phyloP scores from a whole-genome alignment of 2,888 invertebrate genomes.

The Agrilus mali region DNA sequence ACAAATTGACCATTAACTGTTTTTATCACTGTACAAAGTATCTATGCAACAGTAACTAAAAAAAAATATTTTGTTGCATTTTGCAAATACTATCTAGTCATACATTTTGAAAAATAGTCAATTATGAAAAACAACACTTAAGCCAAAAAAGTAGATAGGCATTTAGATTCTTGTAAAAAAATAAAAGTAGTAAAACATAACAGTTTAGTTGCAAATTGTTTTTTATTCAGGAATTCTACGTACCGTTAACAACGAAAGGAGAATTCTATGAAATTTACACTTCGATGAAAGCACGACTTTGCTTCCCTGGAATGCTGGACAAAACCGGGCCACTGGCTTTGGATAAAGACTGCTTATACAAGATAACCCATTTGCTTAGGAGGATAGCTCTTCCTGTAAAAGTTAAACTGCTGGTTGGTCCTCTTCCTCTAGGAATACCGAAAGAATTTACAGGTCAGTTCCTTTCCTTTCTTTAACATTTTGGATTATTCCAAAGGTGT shows the following conservation, averaged over 20 bases:
- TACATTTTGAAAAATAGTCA: too few relatives aligned
- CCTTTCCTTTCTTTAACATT: too few relatives aligned
- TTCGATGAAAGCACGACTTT: conserved; percentile 43
- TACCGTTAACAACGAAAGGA: conserved; percentile 62
- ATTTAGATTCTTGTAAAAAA: too few relatives aligned
- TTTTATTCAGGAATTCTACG: conserved; percentile 50
- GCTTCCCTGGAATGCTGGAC: conserved; percentile 39
- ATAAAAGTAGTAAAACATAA: too few relatives aligned
- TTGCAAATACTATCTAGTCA: too few relatives aligned
- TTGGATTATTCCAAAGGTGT: too few relatives aligned
- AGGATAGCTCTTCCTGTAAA: conserved; percentile 45
- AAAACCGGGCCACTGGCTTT: conserved; percentile 36
- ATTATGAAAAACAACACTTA: too few relatives aligned
- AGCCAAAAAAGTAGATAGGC: too few relatives aligned
- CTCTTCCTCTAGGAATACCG: conserved; percentile 45
- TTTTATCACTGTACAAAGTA: too few relatives aligned
- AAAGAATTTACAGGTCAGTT: conserved; percentile 49
- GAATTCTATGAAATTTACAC: conserved; percentile 58
- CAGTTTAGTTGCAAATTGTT: conserved; percentile 1
- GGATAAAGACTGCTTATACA: conserved; percentile 38
- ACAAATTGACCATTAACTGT: too few relatives aligned
- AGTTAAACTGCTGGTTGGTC: conserved; percentile 47
- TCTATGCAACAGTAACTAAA: too few relatives aligned
- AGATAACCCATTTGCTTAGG: conserved; percentile 40
- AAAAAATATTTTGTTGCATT: too few relatives aligned